phyloP scores from a whole-genome alignment of 2,797 vertebrate species.

The Alcedo atthis region DNA sequence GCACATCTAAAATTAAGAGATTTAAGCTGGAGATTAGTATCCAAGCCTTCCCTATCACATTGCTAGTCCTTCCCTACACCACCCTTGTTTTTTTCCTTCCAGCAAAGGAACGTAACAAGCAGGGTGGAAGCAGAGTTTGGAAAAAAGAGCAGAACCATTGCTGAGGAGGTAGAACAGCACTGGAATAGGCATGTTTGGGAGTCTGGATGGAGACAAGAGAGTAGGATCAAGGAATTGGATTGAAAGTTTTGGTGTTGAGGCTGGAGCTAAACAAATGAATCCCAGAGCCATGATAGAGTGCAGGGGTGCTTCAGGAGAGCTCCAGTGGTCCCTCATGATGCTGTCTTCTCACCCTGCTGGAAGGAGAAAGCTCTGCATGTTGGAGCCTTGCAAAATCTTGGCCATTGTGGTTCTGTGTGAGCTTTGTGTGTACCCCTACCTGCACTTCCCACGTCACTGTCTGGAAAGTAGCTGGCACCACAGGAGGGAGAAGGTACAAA shows the following conservation, averaged over 20 bases:
- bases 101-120: neutral
- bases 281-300: neutral
- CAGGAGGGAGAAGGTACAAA: constrained; percentile 6
- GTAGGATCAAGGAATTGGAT: neutral
- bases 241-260: neutral
- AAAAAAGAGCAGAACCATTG: neutral
- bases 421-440: neutral
- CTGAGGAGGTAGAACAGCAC: neutral
- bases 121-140: neutral
- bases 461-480: constrained; percentile 20
- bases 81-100: neutral
- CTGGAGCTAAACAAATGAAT: neutral
- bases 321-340: neutral
- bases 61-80: neutral
- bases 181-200: neutral
- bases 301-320: neutral
- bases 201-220: neutral
- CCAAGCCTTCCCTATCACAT: neutral
- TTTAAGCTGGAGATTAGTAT: neutral
- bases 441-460: neutral
- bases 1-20: neutral
- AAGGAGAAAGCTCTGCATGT: neutral
- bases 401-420: neutral
- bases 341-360: neutral
- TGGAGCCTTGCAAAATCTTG: constrained; percentile 4